Base-by-base conservation (phyloP, 2,888 invertebrate species). In the Rotaria socialis region DNA sequence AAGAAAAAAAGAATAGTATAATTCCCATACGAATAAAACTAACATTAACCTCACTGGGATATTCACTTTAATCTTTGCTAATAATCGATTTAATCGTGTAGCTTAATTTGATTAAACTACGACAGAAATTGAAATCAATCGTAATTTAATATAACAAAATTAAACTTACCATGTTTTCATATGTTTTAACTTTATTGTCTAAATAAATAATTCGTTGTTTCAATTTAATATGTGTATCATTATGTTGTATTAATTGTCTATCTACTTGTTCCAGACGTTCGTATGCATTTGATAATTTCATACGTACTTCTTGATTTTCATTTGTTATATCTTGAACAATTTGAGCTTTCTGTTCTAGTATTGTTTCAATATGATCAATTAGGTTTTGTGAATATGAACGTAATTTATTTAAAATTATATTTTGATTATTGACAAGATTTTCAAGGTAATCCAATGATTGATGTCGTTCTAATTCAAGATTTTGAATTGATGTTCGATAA, bases 221-320 rank as follows among this genome's bases (percentile, higher is more conserved):
- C 22, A 74, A 74, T 41, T 74, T 74, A 19, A 41, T 74, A 74
- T 74, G 74, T 8, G 22, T 74, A 43, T 74, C 22, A 22, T n/a
- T 41, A 74, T 74, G 74, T 43, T 74, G 35, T 41, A 74, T 22
- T 24, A 74, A 43, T 74, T 74, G 74, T 74, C 22, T 43, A 41
- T 74, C 74, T 7, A 11, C 19, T 74, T 35, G 35, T 22, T 74
- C 74, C 0, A 74, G 24, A 74, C 74, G 74, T 74, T 41, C 41
- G 22, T 41, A 41, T 74, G 74, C 74, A 74, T 74, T 41, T 41
- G 41, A 74, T 74, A 74, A 41, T 74, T 74, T 74, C 74, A 74
- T 74, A 8, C 41, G 35, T 41, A 74, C 8, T 74, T 74, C 74
- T 74, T 74, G 41, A 41, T 74, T 74, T 74, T 74, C 74, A 41